Evolutionary conservation across 2,888 invertebrate genomes (phyloP).

Genomic region (Lacanobia oleracea): DNA sequence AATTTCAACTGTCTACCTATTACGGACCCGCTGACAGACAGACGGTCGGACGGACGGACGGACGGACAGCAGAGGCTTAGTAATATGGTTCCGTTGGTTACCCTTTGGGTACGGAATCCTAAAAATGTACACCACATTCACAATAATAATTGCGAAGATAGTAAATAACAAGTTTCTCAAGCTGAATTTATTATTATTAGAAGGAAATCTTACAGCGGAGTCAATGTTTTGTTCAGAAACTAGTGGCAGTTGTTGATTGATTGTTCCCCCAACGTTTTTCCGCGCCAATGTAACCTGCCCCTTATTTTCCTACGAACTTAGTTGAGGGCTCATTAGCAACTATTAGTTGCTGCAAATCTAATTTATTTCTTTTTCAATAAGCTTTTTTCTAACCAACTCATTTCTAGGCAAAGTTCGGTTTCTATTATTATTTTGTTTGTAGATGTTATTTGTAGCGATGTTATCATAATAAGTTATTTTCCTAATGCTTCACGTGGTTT

Average conservation of each 20-base stretch:
- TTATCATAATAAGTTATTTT: too few species aligned
- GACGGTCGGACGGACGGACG: too few species aligned
- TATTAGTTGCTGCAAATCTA: conserved; percentile 4
- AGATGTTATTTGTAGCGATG: neutral
- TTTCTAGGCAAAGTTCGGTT: neutral
- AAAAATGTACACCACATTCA: too few species aligned
- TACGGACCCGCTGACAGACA: too few species aligned
- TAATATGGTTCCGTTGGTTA: too few species aligned
- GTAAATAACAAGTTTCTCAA: neutral
- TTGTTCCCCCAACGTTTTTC: conserved; percentile 10
- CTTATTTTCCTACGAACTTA: conserved; percentile 15
- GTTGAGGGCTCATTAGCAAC: conserved; percentile 20
- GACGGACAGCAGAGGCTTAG: too few species aligned
- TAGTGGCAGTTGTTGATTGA: conserved; percentile 22
- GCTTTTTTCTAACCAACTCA: neutral
- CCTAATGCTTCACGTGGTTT: too few species aligned
- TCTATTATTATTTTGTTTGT: neutral
- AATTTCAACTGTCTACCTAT: too few species aligned
- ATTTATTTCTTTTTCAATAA: conserved; percentile 1
- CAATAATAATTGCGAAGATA: neutral
- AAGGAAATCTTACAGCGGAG: conserved; percentile 12
- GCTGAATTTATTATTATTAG: neutral
- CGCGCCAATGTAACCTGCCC: neutral
- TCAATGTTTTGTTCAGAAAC: conserved; percentile 19
- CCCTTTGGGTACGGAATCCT: too few species aligned